Evolutionary conservation across 2,797 vertebrate species (phyloP), one percentile per base, ranked within the genome.

Genomic region (Microchirus variegatus): DNA sequence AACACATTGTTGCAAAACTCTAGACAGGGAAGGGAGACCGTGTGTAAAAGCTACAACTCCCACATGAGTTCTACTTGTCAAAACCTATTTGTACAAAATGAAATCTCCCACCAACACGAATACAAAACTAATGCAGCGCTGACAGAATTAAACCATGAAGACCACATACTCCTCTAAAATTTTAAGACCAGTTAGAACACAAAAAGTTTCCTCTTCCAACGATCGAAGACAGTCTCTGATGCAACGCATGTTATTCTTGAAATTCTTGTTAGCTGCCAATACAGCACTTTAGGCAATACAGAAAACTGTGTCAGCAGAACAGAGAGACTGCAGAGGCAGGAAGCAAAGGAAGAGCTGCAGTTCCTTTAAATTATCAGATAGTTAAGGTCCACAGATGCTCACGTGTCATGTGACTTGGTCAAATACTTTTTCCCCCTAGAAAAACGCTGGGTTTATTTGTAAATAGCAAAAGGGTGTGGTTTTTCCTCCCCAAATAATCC

Each of bases 281-380:
- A 19, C 66, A 81, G 73, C 71, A 69, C 72, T 77, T 67, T 46
- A 53, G 31, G 65, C 9, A 66, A 53, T 37, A 65, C 13, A 57
- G 38, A 64, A 40, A 38, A 77, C 64, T 51, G 67, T 49, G 57
- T 83, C 77, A 84, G 85, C 70, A 66, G 17, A 71, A 44, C 58
- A 45, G 57, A 53, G 31, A 50, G 16, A 72, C 46, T 76, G 73
- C 75, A 80, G 38, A 10, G 40, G 45, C 48, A 62, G 73, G 59
- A 78, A 78, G 69, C 54, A 61, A 63, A 74, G 65, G 44, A 67
- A 75, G 63, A 52, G 0, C 45, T 58, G 41, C 37, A 76, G 77
- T 83, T 82, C 62, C 74, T 86, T 70, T 63, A 47, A 37, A 53
- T 44, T 50, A 53, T 36, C 57, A 16, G 26, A 70, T 19, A 58